Conservation (phyloP, 2,888 invertebrate species). For the Ichneumon xanthorius region DNA sequence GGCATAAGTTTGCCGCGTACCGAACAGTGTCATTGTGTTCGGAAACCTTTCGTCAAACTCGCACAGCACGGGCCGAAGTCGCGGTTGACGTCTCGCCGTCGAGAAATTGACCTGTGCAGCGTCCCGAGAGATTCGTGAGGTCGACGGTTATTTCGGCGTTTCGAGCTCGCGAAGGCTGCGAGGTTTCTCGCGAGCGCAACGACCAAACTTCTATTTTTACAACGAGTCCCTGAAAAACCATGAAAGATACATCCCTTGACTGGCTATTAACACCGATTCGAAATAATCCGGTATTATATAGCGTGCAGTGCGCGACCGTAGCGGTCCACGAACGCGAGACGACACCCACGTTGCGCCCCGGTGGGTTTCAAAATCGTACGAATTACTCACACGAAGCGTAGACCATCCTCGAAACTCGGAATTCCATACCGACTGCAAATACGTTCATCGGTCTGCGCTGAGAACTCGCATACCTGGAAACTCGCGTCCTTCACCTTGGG, state of each 20-base stretch:
- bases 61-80: constrained; percentile 21
- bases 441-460: constrained; percentile 15
- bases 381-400: constrained; percentile 62
- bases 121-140: constrained; percentile 44
- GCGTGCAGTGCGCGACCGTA: not conserved
- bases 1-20: not conserved
- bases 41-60: not conserved
- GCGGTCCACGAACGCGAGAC: not conserved
- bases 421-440: constrained; percentile 57
- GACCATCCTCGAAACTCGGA: constrained; percentile 55
- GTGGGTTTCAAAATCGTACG: not conserved
- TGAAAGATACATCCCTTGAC: constrained; percentile 16
- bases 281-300: constrained; percentile 1
- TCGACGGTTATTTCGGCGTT: constrained; percentile 62
- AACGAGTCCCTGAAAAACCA: constrained; percentile 48
- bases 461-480: constrained; percentile 55
- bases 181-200: constrained; percentile 59
- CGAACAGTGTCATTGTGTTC: not conserved
- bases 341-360: not conserved
- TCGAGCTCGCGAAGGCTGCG: constrained; percentile 36
- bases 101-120: constrained; percentile 38
- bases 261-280: not conserved
- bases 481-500: constrained; percentile 67
- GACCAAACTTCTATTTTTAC: constrained; percentile 76
- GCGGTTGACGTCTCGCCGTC: constrained; percentile 29